Evolutionary conservation across 2,888 invertebrate genomes (phyloP), one percentile per base, ranked within the genome.

Genomic region (Silvanus unidentatus): DNA sequence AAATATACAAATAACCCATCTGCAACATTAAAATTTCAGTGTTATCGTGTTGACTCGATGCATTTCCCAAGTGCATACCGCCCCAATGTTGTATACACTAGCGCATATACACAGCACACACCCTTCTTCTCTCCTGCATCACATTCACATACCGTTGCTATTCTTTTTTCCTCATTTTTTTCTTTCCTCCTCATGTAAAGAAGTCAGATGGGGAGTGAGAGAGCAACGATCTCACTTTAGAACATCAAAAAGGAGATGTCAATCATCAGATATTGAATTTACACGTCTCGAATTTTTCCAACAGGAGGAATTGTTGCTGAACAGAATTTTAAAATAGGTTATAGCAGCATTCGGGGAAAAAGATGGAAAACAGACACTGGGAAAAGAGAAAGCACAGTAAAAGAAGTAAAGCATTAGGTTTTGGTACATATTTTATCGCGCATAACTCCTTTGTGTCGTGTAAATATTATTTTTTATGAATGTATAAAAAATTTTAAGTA

Each of bases 251-350:
- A 58, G 64, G 64, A 65, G 60, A 61, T 63, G 66, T 66, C 65
- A 65, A 66, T 66, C 65, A 66, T 65, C 58, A 57, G 55, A 63
- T 66, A 65, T 65, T 65, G 64, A 65, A 65, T 64, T 64, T 61
- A 54, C 58, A 60, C 61, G 49, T 53, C 49, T 48, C 47, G 53
- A 56, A 58, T 58, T 55, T 32, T 53, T 54, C 53, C 49, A 48
- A 57, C 52, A 55, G 52, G 46, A 42, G 51, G 59, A 60, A 59
- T 58, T 58, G 60, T 58, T 54, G 59, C 57, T 53, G 62, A 54
- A 56, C 53, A 44, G 61, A 63, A 63, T 62, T 57, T 56, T 51
- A 55, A 60, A 59, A 46, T 51, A 51, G 50, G 43, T 47, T 42
- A 49, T 47, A 39, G 43, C n/a, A n/a, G n/a, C 51, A 45, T 45